Evolutionary conservation across 2,888 invertebrate genomes (phyloP), one percentile per base, ranked within the genome.

Genomic region (Hedya salicella): DNA sequence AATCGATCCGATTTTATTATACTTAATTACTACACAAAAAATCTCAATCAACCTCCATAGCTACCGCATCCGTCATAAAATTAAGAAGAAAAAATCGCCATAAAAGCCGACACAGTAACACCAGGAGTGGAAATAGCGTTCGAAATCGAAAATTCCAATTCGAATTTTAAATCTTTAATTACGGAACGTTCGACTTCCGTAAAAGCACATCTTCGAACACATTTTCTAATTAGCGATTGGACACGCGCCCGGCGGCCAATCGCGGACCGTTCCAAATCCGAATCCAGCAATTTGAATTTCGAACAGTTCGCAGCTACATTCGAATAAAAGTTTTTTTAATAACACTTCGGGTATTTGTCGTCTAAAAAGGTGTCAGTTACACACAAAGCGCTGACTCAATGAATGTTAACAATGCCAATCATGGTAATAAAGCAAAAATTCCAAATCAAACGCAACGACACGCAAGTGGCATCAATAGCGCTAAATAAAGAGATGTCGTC

Each of bases 191-290:
- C 88, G 86, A 91, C 91, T 92, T 90, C 91, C 88, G 91, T 87
- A 82, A 82, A 82, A 82, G 85, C 82, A 80, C 82, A 79, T 78
- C 75, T 74, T 50, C 61, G 86, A 87, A 85, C 87, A 87, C 88
- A 88, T 88, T 89, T 86, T 85, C 91, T 90, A 90, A 91, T 92
- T 92, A 91, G 88, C 90, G 88, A 92, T 92, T 92, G 89, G 91
- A 86, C 89, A 90, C 91, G 89, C 91, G 87, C 85, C 81, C 85
- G 85, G 81, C 80, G 84, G 85, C 85, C 85, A 79, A 82, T 83
- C 81, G 79, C 78, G 76, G 76, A 75, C 75, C 81, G 81, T 85
- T 86, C 84, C 79, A 80, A 85, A 87, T 86, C 84, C 79, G 85
- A 87, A 86, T 86, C 86, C 82, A 81, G 83, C 85, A 85, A 88